Conservation (phyloP, 2,113 vertebrate species). For the Thymallus thymallus region DNA sequence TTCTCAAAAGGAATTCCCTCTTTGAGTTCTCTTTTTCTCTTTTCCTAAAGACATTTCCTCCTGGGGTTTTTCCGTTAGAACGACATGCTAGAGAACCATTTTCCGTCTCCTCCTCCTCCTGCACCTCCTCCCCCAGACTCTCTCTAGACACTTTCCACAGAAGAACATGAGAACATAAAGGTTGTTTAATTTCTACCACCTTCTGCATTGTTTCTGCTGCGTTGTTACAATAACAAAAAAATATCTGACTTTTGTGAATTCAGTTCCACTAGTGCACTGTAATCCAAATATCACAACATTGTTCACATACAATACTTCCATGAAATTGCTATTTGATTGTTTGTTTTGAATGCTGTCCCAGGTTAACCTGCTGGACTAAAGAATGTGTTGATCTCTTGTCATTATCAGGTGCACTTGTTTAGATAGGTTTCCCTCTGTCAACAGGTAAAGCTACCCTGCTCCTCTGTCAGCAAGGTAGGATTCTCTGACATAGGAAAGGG, state of each 20-base stretch:
- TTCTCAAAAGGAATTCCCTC: conserved; percentile 78
- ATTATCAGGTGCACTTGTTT: conserved; percentile 20
- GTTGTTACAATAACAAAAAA: too few species aligned
- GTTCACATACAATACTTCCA: too few species aligned
- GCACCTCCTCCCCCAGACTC: neutral
- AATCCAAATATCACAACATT: too few species aligned
- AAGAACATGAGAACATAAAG: conserved; percentile 14
- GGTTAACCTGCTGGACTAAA: neutral
- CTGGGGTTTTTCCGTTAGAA: conserved; percentile 48
- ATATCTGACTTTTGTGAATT: too few species aligned
- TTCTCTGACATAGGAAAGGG: conserved; percentile 30
- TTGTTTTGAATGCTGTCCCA: too few species aligned
- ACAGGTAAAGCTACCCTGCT: conserved; percentile 24
- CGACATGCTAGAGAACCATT: conserved; percentile 17
- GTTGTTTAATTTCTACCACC: neutral
- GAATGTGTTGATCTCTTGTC: conserved; percentile 21
- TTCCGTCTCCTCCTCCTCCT: conserved; percentile 10
- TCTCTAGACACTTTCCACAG: conserved; percentile 3
- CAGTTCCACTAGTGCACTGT: too few species aligned
- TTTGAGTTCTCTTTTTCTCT: conserved; percentile 70
- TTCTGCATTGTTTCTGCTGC: too few species aligned
- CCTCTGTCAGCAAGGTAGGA: conserved; percentile 12
- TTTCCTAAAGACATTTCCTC: conserved; percentile 77
- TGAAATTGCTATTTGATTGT: too few species aligned
- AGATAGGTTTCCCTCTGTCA: too few species aligned